These are phyloP conservation scores for Syncerus caffer DNA, from an alignment of 2,797 vertebrate genomes.

Conservation along the genomic window DNA sequence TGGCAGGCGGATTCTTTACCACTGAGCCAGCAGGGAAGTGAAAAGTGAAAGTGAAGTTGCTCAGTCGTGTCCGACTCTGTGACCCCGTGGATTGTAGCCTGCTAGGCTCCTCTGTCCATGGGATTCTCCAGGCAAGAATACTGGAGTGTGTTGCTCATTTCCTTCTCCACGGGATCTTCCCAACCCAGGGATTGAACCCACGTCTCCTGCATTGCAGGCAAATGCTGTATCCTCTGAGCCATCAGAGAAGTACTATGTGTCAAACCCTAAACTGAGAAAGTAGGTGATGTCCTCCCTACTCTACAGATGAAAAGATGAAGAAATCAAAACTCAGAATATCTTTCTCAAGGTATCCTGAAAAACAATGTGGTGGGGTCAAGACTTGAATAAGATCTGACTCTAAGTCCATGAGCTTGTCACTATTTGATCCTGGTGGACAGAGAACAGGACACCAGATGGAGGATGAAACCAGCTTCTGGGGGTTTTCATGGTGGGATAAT, in stretches of 20 bases:
- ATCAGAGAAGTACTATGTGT: not conserved
- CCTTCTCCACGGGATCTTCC: not conserved
- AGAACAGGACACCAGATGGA: not conserved
- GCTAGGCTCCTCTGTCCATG: not conserved
- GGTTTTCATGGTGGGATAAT: not conserved
- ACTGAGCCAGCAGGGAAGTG: too few species aligned
- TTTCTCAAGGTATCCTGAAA: not conserved
- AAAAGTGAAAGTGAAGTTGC: not conserved
- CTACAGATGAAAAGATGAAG: conserved; percentile 1
- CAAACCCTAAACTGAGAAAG: not conserved
- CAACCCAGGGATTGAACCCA: not conserved
- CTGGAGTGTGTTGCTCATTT: not conserved
- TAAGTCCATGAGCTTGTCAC: not conserved
- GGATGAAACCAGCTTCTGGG: not conserved
- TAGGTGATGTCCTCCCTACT: not conserved
- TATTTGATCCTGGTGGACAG: not conserved
- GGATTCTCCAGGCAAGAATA: not conserved
- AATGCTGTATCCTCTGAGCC: not conserved
- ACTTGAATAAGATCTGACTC: not conserved
- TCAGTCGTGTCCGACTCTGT: fast-evolving
- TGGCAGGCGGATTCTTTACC: not conserved
- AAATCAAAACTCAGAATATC: not conserved
- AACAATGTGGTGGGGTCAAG: not conserved
- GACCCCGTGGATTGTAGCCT: not conserved
- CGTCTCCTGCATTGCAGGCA: not conserved